Evolutionary conservation across 2,113 vertebrate genomes (phyloP).

Genomic region (Neogale vison): DNA sequence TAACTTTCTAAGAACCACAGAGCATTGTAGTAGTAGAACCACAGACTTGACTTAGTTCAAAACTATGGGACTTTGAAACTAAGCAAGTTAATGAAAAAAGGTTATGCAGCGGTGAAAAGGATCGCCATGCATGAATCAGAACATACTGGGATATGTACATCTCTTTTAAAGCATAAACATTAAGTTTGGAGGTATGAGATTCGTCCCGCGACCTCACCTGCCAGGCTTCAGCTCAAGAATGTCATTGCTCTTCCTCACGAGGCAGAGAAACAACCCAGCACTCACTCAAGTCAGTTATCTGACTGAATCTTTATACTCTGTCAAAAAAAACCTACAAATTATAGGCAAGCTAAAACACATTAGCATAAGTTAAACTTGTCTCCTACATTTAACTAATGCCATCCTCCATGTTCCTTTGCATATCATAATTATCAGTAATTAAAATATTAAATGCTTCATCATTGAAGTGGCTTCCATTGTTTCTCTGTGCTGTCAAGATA

Average conservation of each 20-base stretch:
- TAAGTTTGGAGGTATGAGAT: not conserved
- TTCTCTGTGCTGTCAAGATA: not conserved
- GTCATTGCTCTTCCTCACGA: not conserved
- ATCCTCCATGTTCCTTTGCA: not conserved
- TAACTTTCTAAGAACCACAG: not conserved
- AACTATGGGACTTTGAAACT: not conserved
- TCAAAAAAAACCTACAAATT: not conserved
- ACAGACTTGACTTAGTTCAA: not conserved
- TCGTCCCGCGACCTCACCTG: rapidly evolving
- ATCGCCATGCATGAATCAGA: rapidly evolving
- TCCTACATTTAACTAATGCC: not conserved
- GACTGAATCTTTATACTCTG: not conserved
- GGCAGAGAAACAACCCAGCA: not conserved
- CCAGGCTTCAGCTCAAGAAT: not conserved
- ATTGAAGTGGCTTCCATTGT: not conserved
- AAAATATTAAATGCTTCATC: conserved; percentile 45
- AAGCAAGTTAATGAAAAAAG: not conserved
- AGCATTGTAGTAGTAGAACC: not conserved
- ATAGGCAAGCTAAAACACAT: not conserved
- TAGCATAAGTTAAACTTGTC: conserved; percentile 18
- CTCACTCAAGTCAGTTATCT: not conserved
- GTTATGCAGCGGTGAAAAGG: too few species aligned
- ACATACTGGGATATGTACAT: rapidly evolving
- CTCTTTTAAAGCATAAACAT: not conserved
- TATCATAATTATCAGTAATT: conserved; percentile 53